Evolutionary conservation across 2,888 invertebrate species (phyloP).

Genomic region (Cryptocheilus praepositus): DNA sequence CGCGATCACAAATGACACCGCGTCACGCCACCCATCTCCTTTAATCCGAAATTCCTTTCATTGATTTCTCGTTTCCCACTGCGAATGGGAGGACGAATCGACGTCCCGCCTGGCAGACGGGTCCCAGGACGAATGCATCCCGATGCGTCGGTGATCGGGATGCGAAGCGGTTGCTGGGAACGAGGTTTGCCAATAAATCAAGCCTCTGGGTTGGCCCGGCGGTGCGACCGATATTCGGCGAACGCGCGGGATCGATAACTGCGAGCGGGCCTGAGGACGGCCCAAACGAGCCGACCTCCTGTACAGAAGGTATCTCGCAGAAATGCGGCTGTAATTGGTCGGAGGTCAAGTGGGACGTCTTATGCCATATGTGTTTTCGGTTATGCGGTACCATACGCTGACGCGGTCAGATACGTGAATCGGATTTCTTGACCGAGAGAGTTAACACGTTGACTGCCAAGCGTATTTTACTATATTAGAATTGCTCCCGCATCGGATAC

Average conservation of each 20-base stretch:
- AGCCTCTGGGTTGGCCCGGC: constrained; percentile 18
- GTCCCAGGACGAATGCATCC: constrained; percentile 22
- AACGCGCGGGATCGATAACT: constrained; percentile 35
- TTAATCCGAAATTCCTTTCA: constrained; percentile 8
- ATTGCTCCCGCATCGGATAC: too few species aligned
- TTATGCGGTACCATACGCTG: too few species aligned
- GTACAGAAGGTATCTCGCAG: too few species aligned
- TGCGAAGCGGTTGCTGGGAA: constrained; percentile 18
- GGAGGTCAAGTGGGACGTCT: too few species aligned
- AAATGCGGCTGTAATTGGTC: too few species aligned
- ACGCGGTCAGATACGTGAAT: too few species aligned
- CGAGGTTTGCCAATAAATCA: constrained; percentile 37
- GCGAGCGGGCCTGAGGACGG: constrained; percentile 28
- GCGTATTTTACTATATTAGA: too few species aligned
- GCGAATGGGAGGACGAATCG: constrained; percentile 2
- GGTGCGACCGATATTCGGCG: constrained; percentile 33
- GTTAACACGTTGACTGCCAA: too few species aligned
- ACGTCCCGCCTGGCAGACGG: background rate
- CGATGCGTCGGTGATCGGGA: constrained; percentile 18
- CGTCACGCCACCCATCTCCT: background rate
- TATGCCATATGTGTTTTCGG: too few species aligned
- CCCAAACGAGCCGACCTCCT: constrained; percentile 34
- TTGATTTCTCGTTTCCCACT: background rate
- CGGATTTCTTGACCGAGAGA: too few species aligned
- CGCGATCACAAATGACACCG: background rate